Evolutionary conservation across 1,140 invertebrate genomes (phyloP), one percentile per base, ranked within the genome.

Genomic region (Contarinia nasturtii): DNA sequence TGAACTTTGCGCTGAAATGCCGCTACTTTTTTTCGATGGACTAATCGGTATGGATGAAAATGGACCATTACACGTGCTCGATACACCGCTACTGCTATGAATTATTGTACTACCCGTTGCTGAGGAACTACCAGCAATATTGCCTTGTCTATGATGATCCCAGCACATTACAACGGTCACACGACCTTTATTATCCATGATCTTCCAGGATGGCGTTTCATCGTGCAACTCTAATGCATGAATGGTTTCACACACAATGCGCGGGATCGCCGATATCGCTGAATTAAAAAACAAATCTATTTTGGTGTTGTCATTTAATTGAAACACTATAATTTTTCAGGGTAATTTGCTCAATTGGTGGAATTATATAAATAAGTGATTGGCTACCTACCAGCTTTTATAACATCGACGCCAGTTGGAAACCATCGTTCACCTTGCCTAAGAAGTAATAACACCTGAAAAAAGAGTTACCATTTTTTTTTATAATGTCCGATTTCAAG

Each of bases 191-290:
- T 89, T 89, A 75, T 92, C 87, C 84, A 90, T 90, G 72, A 92
- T 90, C 69, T 91, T 91, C 88, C 88, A 93, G 67, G 86, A 89
- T 55, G 87, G 86, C 59, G 85, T 86, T 67, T 90, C 87, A 86
- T 91, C 83, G 70, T 90, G 86, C 58, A 92, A 69, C 66, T 90
- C 86, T 70, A 92, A 70, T 48, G 86, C 85, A 73, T 90, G 85
- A 57, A 92, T 90, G 56, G 88, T 89, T 70, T 92, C 89, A 76
- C 88, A 92, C 63, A 93, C 87, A 75, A 93, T 92, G 72, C 87
- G 86, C 54, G 89, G 89, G 55, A 93, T 92, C 55, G 87, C 86
- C 63, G 85, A 86, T 71, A 93, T 88, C 52, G 86, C 88, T 88
- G 70, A n/a, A 67, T 67, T 45, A n/a, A 14, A 1, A 33, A 7